Evolutionary conservation across 2,797 vertebrate species (phyloP), one percentile per base, ranked within the genome.

Genomic region (Tapirus indicus): DNA sequence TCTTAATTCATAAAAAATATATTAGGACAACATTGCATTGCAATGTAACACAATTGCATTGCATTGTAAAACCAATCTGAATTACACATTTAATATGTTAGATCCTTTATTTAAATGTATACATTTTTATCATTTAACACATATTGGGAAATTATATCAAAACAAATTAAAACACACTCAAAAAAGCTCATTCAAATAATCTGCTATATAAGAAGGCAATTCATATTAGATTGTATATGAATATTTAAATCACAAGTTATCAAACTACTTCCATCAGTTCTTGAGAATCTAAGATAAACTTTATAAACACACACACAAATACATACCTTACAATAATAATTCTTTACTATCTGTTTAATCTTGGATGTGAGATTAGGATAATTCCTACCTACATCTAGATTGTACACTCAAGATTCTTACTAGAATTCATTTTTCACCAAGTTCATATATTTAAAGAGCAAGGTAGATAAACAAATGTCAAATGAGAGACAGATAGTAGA

Each of bases 381-480:
- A 60, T 52, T 54, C 3, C 5, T n/a, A 41, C 0, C 12, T 75
- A 25, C 20, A 7, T 47, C 8, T 32, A 0, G 71, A 3, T 1
- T 78, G n/a, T 21, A 52, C 5, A 69, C 16, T n/a, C 44, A 27
- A 16, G 23, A 18, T 16, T 52, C 7, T 52, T 68, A 58, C 6
- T 75, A 23, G 9, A 79, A n/a, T 5, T 9, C 4, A 44, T 79
- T 79, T 90, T 27, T 12, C 20, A 54, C 27, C 27, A 69, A 69
- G 21, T 9, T 41, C 2, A 12, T 56, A 56, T 9, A 44, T 8
- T 27, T 77, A 41, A 79, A 69, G 14, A 25, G 7, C 1, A 77
- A 68, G 49, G 56, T 60, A 84, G 2, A 49, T n/a, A 54, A n/a
- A 17, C 29, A 35, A 8, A 54, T 78, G 35, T 41, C 41, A 62